A percentile compares a stretch with the other conserved stretches of the same genome.
phyloP scores from a whole-genome alignment of 2,888 invertebrate species.

The Pardosa pseudoannulata region DNA sequence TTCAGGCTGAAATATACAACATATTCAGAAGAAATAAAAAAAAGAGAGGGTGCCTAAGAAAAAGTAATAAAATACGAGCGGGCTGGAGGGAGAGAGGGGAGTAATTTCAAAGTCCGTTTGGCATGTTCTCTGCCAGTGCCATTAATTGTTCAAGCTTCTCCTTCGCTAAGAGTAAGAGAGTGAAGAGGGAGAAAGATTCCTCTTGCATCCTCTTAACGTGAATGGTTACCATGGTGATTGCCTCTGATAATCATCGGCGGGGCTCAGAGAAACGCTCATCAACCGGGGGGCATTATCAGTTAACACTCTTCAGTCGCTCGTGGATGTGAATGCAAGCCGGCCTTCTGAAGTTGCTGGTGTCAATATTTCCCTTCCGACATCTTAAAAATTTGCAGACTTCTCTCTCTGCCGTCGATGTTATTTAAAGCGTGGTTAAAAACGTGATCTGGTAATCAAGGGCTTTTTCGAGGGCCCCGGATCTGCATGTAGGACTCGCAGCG shows the following conservation, averaged over 20 bases:
- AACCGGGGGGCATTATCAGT: constrained; percentile 70
- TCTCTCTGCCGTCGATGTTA: no score
- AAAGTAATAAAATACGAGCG: constrained; percentile 58
- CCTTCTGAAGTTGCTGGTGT: background rate
- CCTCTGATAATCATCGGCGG: constrained; percentile 67
- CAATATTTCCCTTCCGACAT: background rate
- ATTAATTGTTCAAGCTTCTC: constrained; percentile 66
- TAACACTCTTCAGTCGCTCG: constrained; percentile 40
- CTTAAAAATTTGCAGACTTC: background rate
- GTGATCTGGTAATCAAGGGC: no score
- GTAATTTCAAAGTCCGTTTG: constrained; percentile 72
- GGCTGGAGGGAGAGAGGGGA: constrained; percentile 36
- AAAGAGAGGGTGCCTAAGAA: constrained; percentile 26
- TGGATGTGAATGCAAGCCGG: background rate
- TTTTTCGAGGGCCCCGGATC: no score
- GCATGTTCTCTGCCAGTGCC: constrained; percentile 56
- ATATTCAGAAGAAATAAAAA: constrained; percentile 19
- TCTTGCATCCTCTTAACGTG: constrained; percentile 67
- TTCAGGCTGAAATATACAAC: constrained; percentile 56
- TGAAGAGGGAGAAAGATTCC: constrained; percentile 51
- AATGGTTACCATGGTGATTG: constrained; percentile 68
- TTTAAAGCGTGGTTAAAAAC: no score
- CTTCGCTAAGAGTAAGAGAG: constrained; percentile 17
- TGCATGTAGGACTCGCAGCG: no score
- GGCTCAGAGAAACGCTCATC: constrained; percentile 64